Conservation (phyloP, 1,140 invertebrate genomes). For the Lethrus apterus region DNA sequence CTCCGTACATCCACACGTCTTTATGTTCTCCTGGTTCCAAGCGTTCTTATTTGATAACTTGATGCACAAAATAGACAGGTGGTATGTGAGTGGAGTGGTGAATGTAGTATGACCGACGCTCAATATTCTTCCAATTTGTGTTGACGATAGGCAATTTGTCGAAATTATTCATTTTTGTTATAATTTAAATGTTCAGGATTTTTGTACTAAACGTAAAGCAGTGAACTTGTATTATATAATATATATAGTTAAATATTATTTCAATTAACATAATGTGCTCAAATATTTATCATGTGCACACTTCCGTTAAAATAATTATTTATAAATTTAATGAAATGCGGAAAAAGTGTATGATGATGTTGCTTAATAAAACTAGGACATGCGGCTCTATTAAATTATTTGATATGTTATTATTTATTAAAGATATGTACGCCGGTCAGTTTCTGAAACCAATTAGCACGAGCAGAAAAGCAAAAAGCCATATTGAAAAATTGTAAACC, state of each 20-base stretch:
- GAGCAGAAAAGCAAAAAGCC: too few species aligned
- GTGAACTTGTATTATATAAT: background rate
- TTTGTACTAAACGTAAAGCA: background rate
- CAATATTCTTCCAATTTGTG: too few species aligned
- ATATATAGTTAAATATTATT: background rate
- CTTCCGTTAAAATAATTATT: background rate
- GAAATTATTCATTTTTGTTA: too few species aligned
- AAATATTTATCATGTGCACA: too few species aligned
- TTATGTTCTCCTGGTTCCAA: slow-evolving; percentile 23
- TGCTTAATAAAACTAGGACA: background rate
- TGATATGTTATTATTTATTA: background rate
- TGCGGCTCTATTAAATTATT: background rate
- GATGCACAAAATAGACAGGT: slow-evolving; percentile 25
- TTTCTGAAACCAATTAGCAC: slow-evolving; percentile 2
- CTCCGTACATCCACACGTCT: background rate
- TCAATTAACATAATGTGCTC: background rate
- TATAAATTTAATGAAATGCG: background rate
- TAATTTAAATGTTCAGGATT: background rate
- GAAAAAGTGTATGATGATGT: background rate
- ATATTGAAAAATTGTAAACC: slow-evolving; percentile 19
- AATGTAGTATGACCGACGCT: background rate
- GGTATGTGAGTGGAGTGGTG: slow-evolving; percentile 11
- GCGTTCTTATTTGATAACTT: slow-evolving; percentile 31
- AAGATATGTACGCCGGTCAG: background rate
- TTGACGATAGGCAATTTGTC: too few species aligned